A percentile compares a stretch with the other conserved stretches of the same genome.
These are phyloP conservation scores for Ophion ventricosus DNA, from an alignment of 2,888 invertebrate species.

Conservation along the genomic window DNA sequence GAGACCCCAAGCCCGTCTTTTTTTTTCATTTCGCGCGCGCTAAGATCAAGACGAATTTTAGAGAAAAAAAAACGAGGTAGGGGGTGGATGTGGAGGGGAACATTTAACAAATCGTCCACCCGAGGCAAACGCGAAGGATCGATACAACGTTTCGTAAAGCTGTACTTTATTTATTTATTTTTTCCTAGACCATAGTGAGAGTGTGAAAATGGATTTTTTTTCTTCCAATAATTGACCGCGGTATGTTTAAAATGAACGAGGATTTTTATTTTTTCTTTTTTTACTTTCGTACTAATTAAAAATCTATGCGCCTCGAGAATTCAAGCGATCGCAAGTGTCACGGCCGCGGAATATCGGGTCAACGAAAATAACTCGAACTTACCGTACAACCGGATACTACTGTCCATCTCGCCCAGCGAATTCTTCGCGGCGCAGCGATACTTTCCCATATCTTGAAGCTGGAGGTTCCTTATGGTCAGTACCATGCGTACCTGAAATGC, in stretches of 20 bases:
- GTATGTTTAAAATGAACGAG: background rate
- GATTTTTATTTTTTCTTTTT: background rate
- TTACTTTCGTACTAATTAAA: background rate
- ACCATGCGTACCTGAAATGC: constrained; percentile 93
- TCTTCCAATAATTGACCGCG: background rate
- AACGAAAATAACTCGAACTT: constrained; percentile 78
- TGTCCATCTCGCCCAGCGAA: constrained; percentile 92
- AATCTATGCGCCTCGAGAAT: too few species aligned
- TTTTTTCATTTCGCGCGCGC: background rate
- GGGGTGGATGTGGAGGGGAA: background rate
- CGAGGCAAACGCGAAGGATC: background rate
- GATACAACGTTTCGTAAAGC: background rate
- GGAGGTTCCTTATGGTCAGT: constrained; percentile 90
- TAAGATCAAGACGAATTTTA: constrained; percentile 3
- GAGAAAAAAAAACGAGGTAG: background rate
- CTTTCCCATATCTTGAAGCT: constrained; percentile 90
- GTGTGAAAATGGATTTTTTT: background rate
- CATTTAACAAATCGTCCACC: background rate
- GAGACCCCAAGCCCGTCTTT: background rate
- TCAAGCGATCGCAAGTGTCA: background rate
- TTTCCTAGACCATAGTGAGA: background rate
- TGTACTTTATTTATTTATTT: too few species aligned
- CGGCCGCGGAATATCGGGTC: too few species aligned
- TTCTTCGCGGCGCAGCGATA: constrained; percentile 91
- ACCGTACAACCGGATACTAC: constrained; percentile 94